Conservation (phyloP, 2,888 invertebrate species). For the Stenichneumon culpator region DNA sequence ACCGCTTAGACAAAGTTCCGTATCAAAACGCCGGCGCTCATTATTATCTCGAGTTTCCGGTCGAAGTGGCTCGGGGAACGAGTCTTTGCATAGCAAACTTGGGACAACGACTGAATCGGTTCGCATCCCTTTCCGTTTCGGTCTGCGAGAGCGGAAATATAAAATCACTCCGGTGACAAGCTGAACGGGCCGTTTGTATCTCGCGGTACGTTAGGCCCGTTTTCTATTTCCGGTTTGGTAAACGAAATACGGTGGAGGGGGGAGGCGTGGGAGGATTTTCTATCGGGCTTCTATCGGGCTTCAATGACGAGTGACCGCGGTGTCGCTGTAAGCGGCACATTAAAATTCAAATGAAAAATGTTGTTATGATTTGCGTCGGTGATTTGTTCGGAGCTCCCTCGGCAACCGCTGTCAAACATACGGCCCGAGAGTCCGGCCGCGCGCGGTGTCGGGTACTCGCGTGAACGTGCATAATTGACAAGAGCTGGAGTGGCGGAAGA, state of each 20-base stretch:
- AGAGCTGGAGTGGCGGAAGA: constrained; percentile 47
- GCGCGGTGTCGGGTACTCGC: constrained; percentile 46
- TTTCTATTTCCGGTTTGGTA: constrained; percentile 68
- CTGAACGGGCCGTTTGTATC: constrained; percentile 78
- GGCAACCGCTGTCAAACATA: constrained; percentile 37
- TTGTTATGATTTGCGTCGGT: constrained; percentile 42
- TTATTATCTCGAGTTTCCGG: constrained; percentile 46
- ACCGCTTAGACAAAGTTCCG: constrained; percentile 28
- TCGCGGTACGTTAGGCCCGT: constrained; percentile 78
- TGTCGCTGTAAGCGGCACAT: not conserved
- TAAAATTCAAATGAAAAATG: constrained; percentile 55
- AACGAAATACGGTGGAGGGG: not conserved
- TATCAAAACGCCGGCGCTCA: constrained; percentile 4
- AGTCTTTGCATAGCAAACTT: not conserved
- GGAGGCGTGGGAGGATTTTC: not conserved
- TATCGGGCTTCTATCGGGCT: constrained; percentile 23
- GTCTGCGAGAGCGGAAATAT: constrained; percentile 73
- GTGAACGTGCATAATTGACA: constrained; percentile 79
- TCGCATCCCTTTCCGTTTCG: constrained; percentile 52
- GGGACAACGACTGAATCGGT: not conserved
- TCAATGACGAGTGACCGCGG: constrained; percentile 13
- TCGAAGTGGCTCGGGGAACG: not conserved
- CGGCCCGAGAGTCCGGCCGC: constrained; percentile 23
- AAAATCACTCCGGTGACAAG: constrained; percentile 71
- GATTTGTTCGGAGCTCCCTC: constrained; percentile 16